phyloP scores from a whole-genome alignment of 2,113 vertebrate genomes.

The Cyanoramphus novaezelandiae region DNA sequence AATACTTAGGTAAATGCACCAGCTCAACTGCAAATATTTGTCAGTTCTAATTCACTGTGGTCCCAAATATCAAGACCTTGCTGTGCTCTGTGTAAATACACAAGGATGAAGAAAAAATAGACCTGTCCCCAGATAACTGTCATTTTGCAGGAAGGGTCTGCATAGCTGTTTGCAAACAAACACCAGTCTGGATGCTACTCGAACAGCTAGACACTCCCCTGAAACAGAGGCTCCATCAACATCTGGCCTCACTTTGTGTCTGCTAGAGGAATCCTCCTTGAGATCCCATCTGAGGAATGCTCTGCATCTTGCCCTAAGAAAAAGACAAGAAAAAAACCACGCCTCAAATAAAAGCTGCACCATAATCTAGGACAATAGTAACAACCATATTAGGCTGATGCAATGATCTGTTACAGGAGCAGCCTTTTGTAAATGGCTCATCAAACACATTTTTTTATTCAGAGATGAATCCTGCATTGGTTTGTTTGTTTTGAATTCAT shows the following conservation, averaged over 20 bases:
- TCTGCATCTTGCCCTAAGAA: neutral
- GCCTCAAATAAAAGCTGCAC: neutral
- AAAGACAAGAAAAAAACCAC: neutral
- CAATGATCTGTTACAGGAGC: neutral
- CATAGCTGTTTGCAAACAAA: neutral
- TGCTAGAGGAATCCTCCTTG: neutral
- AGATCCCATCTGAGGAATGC: neutral
- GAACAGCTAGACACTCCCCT: neutral
- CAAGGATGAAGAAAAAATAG: neutral
- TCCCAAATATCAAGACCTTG: neutral
- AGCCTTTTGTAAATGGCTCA: neutral
- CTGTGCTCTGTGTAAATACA: neutral
- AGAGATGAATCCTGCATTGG: neutral
- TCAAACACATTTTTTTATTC: neutral
- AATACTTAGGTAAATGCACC: neutral
- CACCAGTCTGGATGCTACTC: neutral
- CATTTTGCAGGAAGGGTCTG: neutral
- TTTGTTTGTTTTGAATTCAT: neutral
- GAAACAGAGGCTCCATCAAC: neutral
- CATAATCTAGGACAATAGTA: neutral
- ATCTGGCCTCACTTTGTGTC: fast-evolving
- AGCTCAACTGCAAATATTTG: neutral
- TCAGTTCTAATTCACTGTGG: neutral
- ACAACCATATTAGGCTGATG: neutral
- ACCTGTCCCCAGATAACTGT: neutral